Conservation (phyloP, 2,888 invertebrate genomes). For the Agrotis ipsilon region DNA sequence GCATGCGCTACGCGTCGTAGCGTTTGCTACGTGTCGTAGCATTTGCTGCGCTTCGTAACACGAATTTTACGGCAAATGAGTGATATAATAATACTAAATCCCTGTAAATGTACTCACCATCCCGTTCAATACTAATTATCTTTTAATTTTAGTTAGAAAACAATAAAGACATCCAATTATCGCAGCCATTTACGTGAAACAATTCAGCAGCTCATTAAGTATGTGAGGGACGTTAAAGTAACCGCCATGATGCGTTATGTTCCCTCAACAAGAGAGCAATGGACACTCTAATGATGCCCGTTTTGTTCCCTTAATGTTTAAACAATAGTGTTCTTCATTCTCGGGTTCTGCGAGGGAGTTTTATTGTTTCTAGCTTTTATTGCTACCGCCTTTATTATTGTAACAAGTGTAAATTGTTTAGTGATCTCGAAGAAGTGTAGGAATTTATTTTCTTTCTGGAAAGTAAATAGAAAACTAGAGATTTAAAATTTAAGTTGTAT, state of each 20-base stretch:
- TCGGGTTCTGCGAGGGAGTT: conserved; percentile 19
- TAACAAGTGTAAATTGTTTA: conserved; percentile 36
- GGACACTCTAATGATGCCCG: conserved; percentile 75
- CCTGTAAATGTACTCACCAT: not conserved
- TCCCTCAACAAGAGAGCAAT: conserved; percentile 73
- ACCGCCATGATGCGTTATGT: conserved; percentile 76
- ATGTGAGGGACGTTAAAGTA: conserved; percentile 80
- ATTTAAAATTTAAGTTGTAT: not conserved
- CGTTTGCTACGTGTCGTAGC: conserved; percentile 5
- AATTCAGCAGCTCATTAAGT: conserved; percentile 80
- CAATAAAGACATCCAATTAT: conserved; percentile 60
- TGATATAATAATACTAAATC: not conserved
- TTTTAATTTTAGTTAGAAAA: conserved; percentile 27
- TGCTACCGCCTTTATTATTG: conserved; percentile 38
- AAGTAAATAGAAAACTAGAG: not conserved
- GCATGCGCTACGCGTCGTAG: conserved; percentile 3
- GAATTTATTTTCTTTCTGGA: conserved; percentile 6
- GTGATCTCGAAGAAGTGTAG: not conserved
- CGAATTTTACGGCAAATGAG: not conserved
- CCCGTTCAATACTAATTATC: not conserved
- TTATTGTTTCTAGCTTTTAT: conserved; percentile 43
- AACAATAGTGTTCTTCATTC: conserved; percentile 68
- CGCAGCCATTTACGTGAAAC: conserved; percentile 68
- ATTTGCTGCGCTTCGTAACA: not conserved
- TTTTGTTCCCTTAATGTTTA: conserved; percentile 77